Conservation (phyloP, 2,113 vertebrate species). For the Psephotus haematonotus region DNA sequence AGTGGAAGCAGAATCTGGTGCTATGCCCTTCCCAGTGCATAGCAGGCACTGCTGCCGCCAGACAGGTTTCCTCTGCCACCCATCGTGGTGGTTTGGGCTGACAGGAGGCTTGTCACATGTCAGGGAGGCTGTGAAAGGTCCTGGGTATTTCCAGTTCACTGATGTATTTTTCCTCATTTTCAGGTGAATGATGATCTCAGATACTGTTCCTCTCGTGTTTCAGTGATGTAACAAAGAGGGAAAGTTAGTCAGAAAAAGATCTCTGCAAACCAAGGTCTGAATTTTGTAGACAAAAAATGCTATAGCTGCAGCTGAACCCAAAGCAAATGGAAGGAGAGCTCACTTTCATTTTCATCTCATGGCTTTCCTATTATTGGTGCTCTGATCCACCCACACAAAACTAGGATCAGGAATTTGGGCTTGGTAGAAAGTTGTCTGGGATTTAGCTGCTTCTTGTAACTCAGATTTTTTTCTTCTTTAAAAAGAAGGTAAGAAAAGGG, state of each 20-base stretch:
- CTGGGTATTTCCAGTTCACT: not conserved
- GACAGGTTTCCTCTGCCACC: not conserved
- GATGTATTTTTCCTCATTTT: not conserved
- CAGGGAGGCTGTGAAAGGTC: not conserved
- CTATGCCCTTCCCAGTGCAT: not conserved
- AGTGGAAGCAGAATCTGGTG: not conserved
- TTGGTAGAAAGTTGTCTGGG: not conserved
- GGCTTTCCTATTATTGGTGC: not conserved
- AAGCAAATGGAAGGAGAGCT: not conserved
- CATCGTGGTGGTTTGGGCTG: fast-evolving
- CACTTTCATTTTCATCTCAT: not conserved
- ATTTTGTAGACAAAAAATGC: not conserved
- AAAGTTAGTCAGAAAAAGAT: not conserved
- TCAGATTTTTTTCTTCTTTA: not conserved
- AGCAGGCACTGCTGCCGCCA: not conserved
- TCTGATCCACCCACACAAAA: constrained; percentile 26
- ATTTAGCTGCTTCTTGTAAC: not conserved
- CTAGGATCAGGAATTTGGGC: not conserved
- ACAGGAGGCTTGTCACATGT: fast-evolving
- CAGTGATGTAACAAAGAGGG: not conserved
- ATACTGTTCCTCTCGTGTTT: not conserved
- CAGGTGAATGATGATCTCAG: not conserved
- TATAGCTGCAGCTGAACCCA: not conserved
- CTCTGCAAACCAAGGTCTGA: not conserved
- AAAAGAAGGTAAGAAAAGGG: not conserved